phyloP scores from a whole-genome alignment of 2,113 vertebrate genomes.

The Myrmecobius fasciatus region DNA sequence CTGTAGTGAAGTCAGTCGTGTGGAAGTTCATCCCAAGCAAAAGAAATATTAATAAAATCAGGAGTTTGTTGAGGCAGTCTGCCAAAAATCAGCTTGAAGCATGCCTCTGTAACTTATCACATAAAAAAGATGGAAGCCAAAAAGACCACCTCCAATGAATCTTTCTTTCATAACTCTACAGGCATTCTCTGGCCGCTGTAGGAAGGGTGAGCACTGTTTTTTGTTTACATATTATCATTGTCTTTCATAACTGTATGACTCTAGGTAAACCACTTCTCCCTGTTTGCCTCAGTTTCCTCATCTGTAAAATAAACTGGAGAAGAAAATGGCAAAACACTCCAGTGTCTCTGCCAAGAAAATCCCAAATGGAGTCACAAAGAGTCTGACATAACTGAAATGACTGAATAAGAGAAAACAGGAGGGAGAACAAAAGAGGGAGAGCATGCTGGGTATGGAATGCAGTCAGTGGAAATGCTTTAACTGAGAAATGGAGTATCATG shows the following conservation, averaged over 20 bases:
- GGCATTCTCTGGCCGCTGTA: neutral
- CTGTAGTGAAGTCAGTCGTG: neutral
- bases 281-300: no score
- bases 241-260: neutral
- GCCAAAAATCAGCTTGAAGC: neutral
- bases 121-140: neutral
- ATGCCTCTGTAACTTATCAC: conserved; percentile 25
- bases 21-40: conserved; percentile 14
- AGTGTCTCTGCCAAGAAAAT: no score
- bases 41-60: conserved; percentile 55
- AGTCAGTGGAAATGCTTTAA: neutral
- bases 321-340: no score
- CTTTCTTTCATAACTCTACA: neutral
- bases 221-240: neutral
- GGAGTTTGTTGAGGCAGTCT: neutral
- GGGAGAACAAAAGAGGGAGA: neutral
- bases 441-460: neutral
- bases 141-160: neutral
- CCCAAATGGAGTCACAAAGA: no score
- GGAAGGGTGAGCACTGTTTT: neutral
- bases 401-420: neutral
- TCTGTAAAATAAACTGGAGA: no score
- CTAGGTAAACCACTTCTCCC: no score
- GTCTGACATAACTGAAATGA: no score
- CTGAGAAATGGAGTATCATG: neutral